Conservation (phyloP, 2,113 vertebrate genomes). For the Boulengeromyrus knoepffleri region DNA sequence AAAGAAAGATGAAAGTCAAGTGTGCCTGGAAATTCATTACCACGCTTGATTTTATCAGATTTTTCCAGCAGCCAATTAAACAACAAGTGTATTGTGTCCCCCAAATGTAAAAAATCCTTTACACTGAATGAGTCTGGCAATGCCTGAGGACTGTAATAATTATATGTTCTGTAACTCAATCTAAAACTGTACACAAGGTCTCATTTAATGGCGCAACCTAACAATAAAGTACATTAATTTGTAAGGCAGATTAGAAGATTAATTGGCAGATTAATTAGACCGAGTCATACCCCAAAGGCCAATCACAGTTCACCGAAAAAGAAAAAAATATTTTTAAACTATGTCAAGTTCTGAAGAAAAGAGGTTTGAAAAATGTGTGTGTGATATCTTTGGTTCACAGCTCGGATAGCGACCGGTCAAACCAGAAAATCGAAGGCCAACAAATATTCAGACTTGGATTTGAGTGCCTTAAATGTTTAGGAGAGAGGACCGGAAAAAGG, state of each 20-base stretch:
- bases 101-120: not conserved
- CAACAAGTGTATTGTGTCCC: not conserved
- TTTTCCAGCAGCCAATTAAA: not conserved
- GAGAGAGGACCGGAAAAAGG: not conserved
- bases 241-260: not conserved
- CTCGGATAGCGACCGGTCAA: not conserved
- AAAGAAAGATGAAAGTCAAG: not conserved
- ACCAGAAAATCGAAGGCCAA: not conserved
- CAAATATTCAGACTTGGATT: not conserved
- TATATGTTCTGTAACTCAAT: not conserved
- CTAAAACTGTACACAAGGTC: not conserved
- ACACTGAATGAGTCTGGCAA: not conserved
- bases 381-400: not conserved
- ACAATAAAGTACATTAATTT: not conserved
- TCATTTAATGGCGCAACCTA: not conserved
- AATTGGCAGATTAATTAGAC: not conserved
- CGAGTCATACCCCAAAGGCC: not conserved
- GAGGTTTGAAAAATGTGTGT: not conserved
- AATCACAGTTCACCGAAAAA: not conserved
- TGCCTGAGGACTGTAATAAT: not conserved
- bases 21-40: not conserved
- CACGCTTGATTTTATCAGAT: not conserved
- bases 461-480: not conserved
- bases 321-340: not conserved
- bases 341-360: not conserved